Base-by-base conservation (phyloP, 1,140 invertebrate genomes). In the Chironomus striatipennis region DNA sequence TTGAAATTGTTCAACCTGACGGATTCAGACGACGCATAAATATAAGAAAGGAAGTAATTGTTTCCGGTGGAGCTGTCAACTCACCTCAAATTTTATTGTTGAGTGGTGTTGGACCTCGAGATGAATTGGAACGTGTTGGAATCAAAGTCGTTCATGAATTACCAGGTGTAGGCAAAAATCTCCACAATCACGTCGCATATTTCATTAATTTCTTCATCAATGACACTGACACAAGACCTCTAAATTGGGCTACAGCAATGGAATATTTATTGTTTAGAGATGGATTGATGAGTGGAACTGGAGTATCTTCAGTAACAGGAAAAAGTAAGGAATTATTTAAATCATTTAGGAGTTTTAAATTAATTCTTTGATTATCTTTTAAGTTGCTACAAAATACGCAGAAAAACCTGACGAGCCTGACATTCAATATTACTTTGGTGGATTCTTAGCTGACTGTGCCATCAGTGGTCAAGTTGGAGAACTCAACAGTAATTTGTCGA, bases 181-280 rank as follows among this genome's bases (percentile, higher is more conserved):
- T 97, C 0, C 93, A 94, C 77, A 94, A 95, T 80, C 94, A 95
- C 78, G 93, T 94, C 0, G 90, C 91, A 4, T 90, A 86, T 81
- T 89, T 91, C 76, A 80, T 93, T 0, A 88, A 87, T 78, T 96
- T 94, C 83, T 85, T 87, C 20, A 90, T 95, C 15, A 92, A 94
- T 73, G 91, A 95, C 77, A 91, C 92, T 43, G 90, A 93, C 77
- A 93, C 90, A 0, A 86, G 90, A 0, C 89, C 91, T 0, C 84
- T 94, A 0, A 94, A 94, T 82, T 94, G 92, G 92, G 92, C 92
- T 2, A 93, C 93, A 0, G 92, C 92, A 18, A 93, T 93, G 90
- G 91, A 94, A 79, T 93, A 73, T 73, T 81, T 94, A 18, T 84
- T 93, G 0, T 93, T 94, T 82, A 87, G 91, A 73, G 91, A 94